Evolutionary conservation across 2,888 invertebrate genomes (phyloP).

Genomic region (Xestia ashworthii): DNA sequence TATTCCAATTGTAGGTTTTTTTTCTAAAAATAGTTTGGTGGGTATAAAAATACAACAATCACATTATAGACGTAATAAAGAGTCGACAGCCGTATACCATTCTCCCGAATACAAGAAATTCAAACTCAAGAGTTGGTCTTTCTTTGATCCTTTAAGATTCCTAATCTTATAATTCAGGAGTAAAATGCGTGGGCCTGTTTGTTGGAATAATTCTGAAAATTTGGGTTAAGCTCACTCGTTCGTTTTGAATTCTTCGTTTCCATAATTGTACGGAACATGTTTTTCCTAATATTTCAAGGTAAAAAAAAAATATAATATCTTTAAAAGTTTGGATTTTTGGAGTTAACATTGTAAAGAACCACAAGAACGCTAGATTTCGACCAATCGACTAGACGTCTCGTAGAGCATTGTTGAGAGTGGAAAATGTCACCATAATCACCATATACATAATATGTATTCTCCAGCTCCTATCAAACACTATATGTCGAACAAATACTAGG

Average conservation of each 20-base stretch:
- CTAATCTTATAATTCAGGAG: conserved; percentile 52
- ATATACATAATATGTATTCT: background rate
- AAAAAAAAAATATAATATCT: background rate
- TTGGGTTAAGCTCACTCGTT: conserved; percentile 33
- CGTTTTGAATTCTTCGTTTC: conserved; percentile 38
- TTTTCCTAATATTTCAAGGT: background rate
- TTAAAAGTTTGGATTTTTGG: background rate
- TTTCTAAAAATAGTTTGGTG: background rate
- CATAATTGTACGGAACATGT: conserved; percentile 9
- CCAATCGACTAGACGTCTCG: background rate
- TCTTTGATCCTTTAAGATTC: conserved; percentile 62
- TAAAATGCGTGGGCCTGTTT: conserved; percentile 58
- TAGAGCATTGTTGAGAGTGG: background rate
- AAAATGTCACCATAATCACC: background rate
- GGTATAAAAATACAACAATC: background rate
- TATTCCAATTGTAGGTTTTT: background rate
- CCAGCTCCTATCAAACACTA: background rate
- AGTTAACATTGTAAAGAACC: background rate
- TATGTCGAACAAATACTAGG: conserved; percentile 5
- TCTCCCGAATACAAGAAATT: conserved; percentile 33
- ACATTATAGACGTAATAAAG: conserved; percentile 18
- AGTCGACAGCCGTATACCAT: conserved; percentile 9
- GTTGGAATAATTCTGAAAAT: conserved; percentile 42
- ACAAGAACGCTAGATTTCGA: background rate
- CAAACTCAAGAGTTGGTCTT: conserved; percentile 35